Evolutionary conservation across 1,140 invertebrate genomes (phyloP).

Genomic region (Papilio dardanus): DNA sequence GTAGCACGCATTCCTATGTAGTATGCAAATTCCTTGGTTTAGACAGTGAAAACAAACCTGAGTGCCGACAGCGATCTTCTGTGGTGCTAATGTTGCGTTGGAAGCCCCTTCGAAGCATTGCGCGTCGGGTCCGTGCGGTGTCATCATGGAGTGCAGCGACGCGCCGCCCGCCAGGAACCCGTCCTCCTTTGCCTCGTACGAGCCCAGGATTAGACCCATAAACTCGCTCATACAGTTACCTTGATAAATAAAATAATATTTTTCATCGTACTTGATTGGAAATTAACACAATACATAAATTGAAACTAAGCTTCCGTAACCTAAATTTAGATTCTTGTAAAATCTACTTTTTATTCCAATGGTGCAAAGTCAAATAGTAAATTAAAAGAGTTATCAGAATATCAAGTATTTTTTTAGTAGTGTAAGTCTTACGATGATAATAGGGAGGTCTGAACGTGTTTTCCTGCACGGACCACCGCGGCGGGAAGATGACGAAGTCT

Average conservation of each 20-base stretch:
- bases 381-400: no score
- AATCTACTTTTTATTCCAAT: no score
- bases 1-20: no score
- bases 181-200: conserved; percentile 97
- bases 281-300: background rate
- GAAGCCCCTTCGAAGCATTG: conserved; percentile 94
- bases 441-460: conserved; percentile 98
- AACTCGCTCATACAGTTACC: conserved; percentile 99
- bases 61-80: conserved; percentile 95
- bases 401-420: no score
- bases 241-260: conserved; percentile 63
- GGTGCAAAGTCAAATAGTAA: no score
- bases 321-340: no score
- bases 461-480: conserved; percentile 98
- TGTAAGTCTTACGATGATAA: conserved; percentile 93
- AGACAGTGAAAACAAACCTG: conserved; percentile 63
- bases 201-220: conserved; percentile 97
- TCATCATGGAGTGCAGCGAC: conserved; percentile 97
- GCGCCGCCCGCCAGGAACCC: conserved; percentile 95
- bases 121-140: conserved; percentile 97
- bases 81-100: conserved; percentile 87
- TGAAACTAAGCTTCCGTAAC: no score
- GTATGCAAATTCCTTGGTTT: no score
- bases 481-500: conserved; percentile 99
- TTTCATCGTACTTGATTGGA: background rate